Evolutionary conservation across 2,888 invertebrate genomes (phyloP), one percentile per base, ranked within the genome.

Genomic region (Agonopterix heracliana): DNA sequence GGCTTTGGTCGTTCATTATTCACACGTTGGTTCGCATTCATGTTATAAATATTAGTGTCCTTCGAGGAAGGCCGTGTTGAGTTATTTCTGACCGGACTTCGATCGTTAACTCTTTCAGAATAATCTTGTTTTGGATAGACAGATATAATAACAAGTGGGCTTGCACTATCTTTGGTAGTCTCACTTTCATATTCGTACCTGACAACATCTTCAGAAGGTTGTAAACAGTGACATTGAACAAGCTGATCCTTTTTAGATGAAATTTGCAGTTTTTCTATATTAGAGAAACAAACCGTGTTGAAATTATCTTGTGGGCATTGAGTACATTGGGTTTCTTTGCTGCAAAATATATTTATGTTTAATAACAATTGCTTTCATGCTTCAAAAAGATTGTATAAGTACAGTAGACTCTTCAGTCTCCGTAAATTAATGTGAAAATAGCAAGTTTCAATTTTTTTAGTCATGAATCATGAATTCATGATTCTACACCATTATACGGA

Each of bases 81-180:
- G 26, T 26, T 26, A 26, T 26, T 26, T 26, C 26, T 26, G 26
- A 26, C 26, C 1, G 26, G 26, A 26, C 26, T 26, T 26, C 26
- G 5, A 26, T 26, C 26, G 5, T 26, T 26, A 5, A 26, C 47
- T 26, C 50, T 54, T 8, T 67, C 64, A 14, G 51, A 49, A n/a
- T 59, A 52, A 35, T 69, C 71, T 51, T 64, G 61, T 50, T 74
- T 77, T 10, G 81, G 80, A 59, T 80, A 86, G 2, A 87, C 84
- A 2, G 87, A 84, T 75, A 87, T 86, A 10, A 86, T 67, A 2
- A 87, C 79, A 13, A 86, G 52, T 12, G 86, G 86, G 52, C 68
- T 83, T 34, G 36, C 26, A 9, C 7, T 41, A 41, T 17, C 43
- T 44, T 47, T 40, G 34, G 35, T n/a, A 14, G 45, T 50, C 14